Evolutionary conservation across 1,140 invertebrate species (phyloP).

Genomic region (Anoplolepis gracilipes): DNA sequence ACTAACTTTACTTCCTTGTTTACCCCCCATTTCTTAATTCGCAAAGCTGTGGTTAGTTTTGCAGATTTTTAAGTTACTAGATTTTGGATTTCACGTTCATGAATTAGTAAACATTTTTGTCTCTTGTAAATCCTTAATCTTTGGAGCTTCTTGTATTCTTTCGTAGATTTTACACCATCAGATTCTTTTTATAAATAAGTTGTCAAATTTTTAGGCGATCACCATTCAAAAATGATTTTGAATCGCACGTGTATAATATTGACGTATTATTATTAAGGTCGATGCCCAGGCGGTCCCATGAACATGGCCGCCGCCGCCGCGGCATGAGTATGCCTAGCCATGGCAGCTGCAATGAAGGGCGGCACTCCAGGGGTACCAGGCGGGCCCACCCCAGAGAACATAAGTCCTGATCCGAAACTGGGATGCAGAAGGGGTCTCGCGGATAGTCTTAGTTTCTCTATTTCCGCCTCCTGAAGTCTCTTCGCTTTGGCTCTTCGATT

Average conservation of each 20-base stretch:
- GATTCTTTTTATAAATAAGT: background rate
- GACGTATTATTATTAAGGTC: conserved; percentile 78
- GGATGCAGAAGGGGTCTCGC: conserved; percentile 85
- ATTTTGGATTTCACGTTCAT: background rate
- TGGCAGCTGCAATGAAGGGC: conserved; percentile 85
- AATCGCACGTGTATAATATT: conserved; percentile 45
- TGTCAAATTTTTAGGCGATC: background rate
- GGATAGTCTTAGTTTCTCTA: conserved; percentile 95
- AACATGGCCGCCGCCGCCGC: conserved; percentile 85
- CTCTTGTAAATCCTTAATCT: background rate
- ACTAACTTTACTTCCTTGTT: background rate
- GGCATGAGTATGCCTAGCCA: conserved; percentile 85
- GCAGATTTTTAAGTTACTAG: background rate
- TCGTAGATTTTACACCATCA: background rate
- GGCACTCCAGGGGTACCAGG: conserved; percentile 83
- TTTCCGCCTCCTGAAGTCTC: conserved; percentile 97
- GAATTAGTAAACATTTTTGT: background rate
- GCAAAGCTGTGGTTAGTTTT: background rate
- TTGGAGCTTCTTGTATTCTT: background rate
- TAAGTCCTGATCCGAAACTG: conserved; percentile 84
- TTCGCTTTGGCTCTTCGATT: conserved; percentile 98
- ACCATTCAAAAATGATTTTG: conserved; percentile 48
- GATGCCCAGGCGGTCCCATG: conserved; percentile 84
- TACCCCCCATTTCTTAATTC: background rate
- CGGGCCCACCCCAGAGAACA: conserved; percentile 84